Conservation (phyloP, 2,113 vertebrate genomes). For the Eulemur macaco region DNA sequence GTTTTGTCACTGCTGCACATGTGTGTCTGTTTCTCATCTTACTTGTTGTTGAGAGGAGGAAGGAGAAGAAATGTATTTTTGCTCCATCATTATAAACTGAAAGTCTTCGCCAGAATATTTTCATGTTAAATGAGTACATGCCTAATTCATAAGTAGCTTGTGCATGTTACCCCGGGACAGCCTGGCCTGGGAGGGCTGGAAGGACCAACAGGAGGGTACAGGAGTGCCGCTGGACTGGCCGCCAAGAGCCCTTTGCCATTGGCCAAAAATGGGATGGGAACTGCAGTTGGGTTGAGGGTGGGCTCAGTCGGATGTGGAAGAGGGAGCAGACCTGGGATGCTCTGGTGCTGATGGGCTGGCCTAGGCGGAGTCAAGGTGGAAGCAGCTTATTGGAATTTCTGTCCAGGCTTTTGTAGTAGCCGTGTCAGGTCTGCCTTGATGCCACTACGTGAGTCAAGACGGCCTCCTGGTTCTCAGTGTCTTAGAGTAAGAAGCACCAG, state of each 20-base stretch:
- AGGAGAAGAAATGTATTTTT: not conserved
- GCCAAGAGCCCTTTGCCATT: not conserved
- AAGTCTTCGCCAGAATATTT: not conserved
- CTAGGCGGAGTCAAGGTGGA: not conserved
- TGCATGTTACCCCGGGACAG: not conserved
- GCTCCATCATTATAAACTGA: not conserved
- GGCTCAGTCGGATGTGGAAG: not conserved
- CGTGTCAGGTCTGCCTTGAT: not conserved
- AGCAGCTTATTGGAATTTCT: not conserved
- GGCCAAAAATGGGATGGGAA: not conserved
- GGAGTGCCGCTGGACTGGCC: not conserved
- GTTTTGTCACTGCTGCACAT: not conserved
- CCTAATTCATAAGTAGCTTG: not conserved
- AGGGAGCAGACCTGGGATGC: not conserved
- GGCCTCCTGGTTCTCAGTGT: not conserved
- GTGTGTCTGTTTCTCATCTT: not conserved
- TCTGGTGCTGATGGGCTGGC: not conserved
- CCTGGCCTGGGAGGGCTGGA: not conserved
- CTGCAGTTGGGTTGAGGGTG: not conserved
- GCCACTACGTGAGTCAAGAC: not conserved
- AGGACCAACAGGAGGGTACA: accelerated
- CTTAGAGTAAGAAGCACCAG: not conserved
- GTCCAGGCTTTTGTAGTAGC: not conserved
- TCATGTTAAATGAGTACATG: not conserved
- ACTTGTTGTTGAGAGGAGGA: not conserved